Conservation (phyloP, 2,888 invertebrate genomes). For the Aporophyla nigra region DNA sequence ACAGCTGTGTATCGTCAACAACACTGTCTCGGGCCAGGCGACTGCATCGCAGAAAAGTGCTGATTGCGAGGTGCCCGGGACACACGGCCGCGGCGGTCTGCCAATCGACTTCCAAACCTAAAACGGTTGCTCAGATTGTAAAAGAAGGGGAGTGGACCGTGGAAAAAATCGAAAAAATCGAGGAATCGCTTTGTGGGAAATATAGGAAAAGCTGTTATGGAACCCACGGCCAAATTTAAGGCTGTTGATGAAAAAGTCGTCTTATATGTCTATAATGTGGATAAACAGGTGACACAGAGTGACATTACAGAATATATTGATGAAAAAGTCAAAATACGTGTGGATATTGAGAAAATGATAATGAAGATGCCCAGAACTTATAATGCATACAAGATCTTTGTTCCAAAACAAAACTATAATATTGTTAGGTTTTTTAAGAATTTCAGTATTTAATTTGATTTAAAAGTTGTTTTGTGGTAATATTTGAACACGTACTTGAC, state of each 20-base stretch:
- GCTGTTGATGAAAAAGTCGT: neutral
- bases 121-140: constrained; percentile 7
- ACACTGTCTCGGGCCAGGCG: too few species aligned
- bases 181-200: constrained; percentile 14
- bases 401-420: constrained; percentile 7
- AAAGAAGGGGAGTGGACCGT: constrained; percentile 20
- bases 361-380: constrained; percentile 4
- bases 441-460: too few species aligned
- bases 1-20: constrained; percentile 15
- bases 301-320: neutral
- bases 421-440: too few species aligned
- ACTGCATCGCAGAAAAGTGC: constrained; percentile 2
- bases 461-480: too few species aligned
- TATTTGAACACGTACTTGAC: too few species aligned
- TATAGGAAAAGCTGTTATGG: neutral
- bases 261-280: constrained; percentile 8
- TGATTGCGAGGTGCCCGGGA: neutral
- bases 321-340: neutral
- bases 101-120: constrained; percentile 4
- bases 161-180: neutral
- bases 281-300: constrained; percentile 1
- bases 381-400: neutral
- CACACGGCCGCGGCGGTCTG: constrained; percentile 1
- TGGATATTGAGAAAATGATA: constrained; percentile 4
- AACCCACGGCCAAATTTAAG: constrained; percentile 1